Base-by-base conservation (phyloP, 92 coral and sea anemone genomes). In the Chrysogorgia sp. region DNA sequence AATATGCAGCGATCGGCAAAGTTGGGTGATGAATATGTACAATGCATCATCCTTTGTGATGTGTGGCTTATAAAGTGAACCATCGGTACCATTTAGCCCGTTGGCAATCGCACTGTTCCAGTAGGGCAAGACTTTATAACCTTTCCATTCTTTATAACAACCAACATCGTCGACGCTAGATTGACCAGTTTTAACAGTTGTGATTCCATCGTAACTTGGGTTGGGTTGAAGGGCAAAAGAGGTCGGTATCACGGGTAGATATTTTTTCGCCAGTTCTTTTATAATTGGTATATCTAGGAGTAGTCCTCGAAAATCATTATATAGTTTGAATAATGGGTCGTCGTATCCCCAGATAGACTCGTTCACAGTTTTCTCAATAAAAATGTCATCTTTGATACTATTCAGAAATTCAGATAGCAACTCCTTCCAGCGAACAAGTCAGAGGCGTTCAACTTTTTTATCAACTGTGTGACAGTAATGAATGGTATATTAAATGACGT, bases 51-150 rank as follows among this genome's bases (percentile, higher is more conserved):
- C 85, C 55, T 78, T 34, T 50, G 87, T 79, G 4, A 60, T 82
- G 23, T 58, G 86, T 9, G 98, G 98, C 2, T 91, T 78, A 79
- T 91, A 93, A 34, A 91, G 86, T 1, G 98, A 34, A n/a, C 98
- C 98, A 77, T 93, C 98, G 9, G 97, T 88, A 0, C 98, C 98
- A 87, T 93, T 93, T 5, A 93, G 56, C 98, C 91, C 89, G 79
- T 93, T 93, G 10, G 93, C 92, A 61, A 82, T 85, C 0, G 66
- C 19, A 9, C 96, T 63, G 21, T 86, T 86, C 98, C 98, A 93
- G 20, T 87, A 82, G 3, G 81, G 83, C 17, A 91, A 71, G 10
- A 82, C 30, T 40, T 28, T 58, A 24, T 43, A 63, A 15, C 88
- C 94, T 28, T 91, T 91, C 98, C 98, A 93, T 32, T 71, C 86